Base-by-base conservation (phyloP, 2,797 vertebrate species). In the Coranthus polyacanthus region DNA sequence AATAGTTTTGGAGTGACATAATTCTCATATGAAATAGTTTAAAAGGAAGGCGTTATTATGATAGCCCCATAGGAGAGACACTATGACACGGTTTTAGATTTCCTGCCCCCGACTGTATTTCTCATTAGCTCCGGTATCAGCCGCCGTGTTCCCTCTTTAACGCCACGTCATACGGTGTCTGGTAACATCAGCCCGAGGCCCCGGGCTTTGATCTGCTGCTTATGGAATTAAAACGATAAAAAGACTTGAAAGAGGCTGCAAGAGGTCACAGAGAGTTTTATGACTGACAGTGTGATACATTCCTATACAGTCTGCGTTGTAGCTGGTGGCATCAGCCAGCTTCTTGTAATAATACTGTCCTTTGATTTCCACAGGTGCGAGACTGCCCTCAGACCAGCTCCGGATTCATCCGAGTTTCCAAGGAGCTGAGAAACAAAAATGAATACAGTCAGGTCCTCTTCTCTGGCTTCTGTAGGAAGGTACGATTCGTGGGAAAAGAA, bases 381-480 rank as follows among this genome's bases (percentile, higher is more conserved):
- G 96, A 98, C 86, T 94, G 92, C 53, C 94, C 96, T 0, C 58
- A 89, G 45, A 93, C 89, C 79, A 94, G 93, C 0, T 42, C 88
- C 55, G 49, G 87, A 80, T 98, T 97, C 29, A 46, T 91, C 13
- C 88, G 87, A 7, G 78, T 88, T 0, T 88, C 94, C 74, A 94
- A 94, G 75, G 86, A 92, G 15, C 94, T 98, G 57, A 93, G 81
- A 80, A 93, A 91, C 78, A 96, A 91, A 81, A 93, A 96, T 3
- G 82, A 91, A 47, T 96, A 92, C 46, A n/a, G 54, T 37, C 78
- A 89, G 0, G 92, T 97, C 60, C 92, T 98, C 53, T 98, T 98
- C 85, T 97, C 97, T 0, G 84, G 94, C 60, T 94, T 95, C 5
- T 94, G 96, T 55, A 93, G 96, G 32, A 98, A 97, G 96, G 97